A percentile compares a stretch with the other conserved stretches of the same genome.
Conservation (phyloP, 2,888 invertebrate species). For the Chrysolina haemoptera region DNA sequence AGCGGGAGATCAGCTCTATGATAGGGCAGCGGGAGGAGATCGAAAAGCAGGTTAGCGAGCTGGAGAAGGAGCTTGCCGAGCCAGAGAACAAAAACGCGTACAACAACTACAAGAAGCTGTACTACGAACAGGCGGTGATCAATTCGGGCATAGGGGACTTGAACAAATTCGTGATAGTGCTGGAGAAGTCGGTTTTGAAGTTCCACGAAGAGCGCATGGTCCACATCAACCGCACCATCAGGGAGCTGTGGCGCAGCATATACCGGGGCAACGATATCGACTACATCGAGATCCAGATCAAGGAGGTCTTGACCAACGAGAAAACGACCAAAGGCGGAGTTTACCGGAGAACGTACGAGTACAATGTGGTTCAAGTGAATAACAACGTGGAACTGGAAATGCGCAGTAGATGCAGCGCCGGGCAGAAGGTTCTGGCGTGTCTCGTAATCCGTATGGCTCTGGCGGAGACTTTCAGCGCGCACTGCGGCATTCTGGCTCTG, state of each 20-base stretch:
- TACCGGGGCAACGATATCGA: slow-evolving; percentile 97
- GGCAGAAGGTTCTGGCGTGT: slow-evolving; percentile 96
- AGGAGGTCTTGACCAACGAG: slow-evolving; percentile 73
- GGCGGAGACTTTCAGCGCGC: slow-evolving; percentile 96
- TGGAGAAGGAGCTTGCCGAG: slow-evolving; percentile 75
- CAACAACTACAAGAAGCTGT: slow-evolving; percentile 78
- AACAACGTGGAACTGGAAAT: slow-evolving; percentile 93
- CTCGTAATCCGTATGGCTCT: slow-evolving; percentile 96
- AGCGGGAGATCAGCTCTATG: slow-evolving; percentile 62
- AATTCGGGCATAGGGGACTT: slow-evolving; percentile 82
- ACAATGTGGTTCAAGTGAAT: slow-evolving; percentile 92
- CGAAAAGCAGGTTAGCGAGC: slow-evolving; percentile 59
- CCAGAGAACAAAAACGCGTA: slow-evolving; percentile 80
- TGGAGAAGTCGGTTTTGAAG: slow-evolving; percentile 91
- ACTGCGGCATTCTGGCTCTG: slow-evolving; percentile 95
- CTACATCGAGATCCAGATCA: slow-evolving; percentile 86
- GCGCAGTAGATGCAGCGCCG: slow-evolving; percentile 98
- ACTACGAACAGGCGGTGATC: slow-evolving; percentile 76
- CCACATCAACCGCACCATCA: slow-evolving; percentile 91
- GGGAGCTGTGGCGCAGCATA: slow-evolving; percentile 84
- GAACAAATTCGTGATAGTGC: slow-evolving; percentile 82
- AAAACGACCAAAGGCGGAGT: slow-evolving; percentile 65
- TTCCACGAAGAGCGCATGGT: slow-evolving; percentile 95
- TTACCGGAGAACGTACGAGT: slow-evolving; percentile 63
- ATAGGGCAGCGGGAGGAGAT: slow-evolving; percentile 65